Evolutionary conservation across 2,113 vertebrate species (phyloP).

Genomic region (Sphyrna mokarran): DNA sequence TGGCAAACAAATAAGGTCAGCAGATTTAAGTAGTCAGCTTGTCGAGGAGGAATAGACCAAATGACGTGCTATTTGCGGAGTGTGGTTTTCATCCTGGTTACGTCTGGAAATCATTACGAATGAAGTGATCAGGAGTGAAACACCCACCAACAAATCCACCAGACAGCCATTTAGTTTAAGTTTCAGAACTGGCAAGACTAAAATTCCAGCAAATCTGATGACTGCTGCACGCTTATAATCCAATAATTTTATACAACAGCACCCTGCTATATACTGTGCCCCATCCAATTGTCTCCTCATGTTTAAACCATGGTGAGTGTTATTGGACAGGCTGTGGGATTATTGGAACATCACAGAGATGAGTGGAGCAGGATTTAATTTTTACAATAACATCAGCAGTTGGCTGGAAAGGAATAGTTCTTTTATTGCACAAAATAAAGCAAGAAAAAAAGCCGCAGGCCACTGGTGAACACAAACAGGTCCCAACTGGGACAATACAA

Average conservation of each 20-base stretch:
- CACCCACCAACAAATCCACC: constrained; percentile 34
- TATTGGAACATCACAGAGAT: neutral
- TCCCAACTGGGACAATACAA: no score
- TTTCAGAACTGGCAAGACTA: neutral
- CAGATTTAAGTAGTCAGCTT: neutral
- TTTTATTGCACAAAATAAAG: no score
- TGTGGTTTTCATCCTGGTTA: neutral
- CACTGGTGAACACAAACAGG: no score
- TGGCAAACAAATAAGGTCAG: neutral
- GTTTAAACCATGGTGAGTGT: neutral
- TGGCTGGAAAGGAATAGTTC: no score
- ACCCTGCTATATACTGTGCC: neutral
- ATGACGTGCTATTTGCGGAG: neutral
- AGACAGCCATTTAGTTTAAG: constrained; percentile 38
- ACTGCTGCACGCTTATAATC: neutral
- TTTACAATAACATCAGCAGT: neutral
- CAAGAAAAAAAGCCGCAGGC: no score
- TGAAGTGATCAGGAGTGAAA: constrained; percentile 39
- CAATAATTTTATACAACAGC: neutral
- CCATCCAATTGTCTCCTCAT: neutral
- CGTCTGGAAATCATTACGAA: constrained; percentile 44
- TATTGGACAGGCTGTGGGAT: neutral
- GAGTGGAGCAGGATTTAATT: neutral
- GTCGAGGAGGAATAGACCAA: neutral
- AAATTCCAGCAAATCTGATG: neutral